phyloP scores from a whole-genome alignment of 2,888 invertebrate genomes.

The Epiperipatus broadwayi region DNA sequence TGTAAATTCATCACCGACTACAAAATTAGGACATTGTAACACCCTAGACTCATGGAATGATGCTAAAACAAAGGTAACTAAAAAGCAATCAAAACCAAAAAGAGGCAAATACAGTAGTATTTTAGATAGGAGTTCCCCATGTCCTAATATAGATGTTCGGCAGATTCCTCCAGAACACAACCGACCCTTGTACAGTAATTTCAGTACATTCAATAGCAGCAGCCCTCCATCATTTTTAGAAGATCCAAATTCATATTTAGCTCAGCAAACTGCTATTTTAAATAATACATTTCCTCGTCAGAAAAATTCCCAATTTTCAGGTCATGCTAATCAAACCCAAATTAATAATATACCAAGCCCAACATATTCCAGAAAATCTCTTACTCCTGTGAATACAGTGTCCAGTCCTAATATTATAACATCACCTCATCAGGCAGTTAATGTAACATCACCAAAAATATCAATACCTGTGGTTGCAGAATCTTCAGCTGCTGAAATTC shows the following conservation, averaged over 20 bases:
- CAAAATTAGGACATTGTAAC: too few species aligned
- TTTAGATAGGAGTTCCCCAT: conserved; percentile 28
- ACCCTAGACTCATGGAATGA: too few species aligned
- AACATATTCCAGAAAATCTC: neutral
- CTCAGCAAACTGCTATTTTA: conserved; percentile 66
- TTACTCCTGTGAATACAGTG: too few species aligned
- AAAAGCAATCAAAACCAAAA: conserved; percentile 16
- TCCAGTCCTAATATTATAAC: too few species aligned
- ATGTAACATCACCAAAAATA: too few species aligned
- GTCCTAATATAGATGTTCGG: conserved; percentile 41
- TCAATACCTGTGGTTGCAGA: too few species aligned
- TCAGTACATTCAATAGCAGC: conserved; percentile 23
- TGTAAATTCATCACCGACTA: too few species aligned
- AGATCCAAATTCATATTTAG: conserved; percentile 71
- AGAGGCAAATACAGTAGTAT: conserved; percentile 18
- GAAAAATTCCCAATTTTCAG: conserved; percentile 1
- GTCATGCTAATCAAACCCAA: conserved; percentile 19
- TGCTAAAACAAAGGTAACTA: too few species aligned
- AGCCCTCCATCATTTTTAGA: conserved; percentile 59
- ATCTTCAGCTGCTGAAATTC: too few species aligned
- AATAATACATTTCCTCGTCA: conserved; percentile 16
- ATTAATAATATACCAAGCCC: neutral
- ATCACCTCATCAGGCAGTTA: too few species aligned
- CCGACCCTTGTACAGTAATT: too few species aligned
- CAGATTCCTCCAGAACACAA: conserved; percentile 34